phyloP scores from a whole-genome alignment of 2,113 vertebrate genomes.

The Gnathonemus longibarbis region DNA sequence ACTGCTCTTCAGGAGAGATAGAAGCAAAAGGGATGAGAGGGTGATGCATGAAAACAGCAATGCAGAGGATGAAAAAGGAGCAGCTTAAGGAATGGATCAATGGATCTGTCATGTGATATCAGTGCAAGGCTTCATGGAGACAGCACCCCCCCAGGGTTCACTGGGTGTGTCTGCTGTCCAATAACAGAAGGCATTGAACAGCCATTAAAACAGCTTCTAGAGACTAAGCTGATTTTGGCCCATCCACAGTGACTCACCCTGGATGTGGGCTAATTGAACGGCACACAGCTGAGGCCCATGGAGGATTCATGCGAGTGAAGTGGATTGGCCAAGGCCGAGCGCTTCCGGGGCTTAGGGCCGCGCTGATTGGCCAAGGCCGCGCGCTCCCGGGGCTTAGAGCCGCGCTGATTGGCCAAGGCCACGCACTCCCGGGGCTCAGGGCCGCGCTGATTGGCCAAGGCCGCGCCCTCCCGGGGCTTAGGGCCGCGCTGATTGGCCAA shows the following conservation, averaged over 20 bases:
- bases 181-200: background rate
- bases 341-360: background rate
- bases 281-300: background rate
- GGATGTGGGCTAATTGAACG: background rate
- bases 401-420: too few species aligned
- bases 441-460: too few species aligned
- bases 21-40: background rate
- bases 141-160: background rate
- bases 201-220: background rate
- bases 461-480: background rate
- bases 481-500: background rate
- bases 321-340: background rate
- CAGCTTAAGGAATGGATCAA: background rate
- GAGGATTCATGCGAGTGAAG: background rate
- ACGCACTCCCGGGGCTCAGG: too few species aligned
- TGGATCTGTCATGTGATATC: background rate
- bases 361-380: background rate
- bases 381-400: rapidly evolving
- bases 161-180: background rate
- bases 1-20: background rate
- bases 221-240: background rate
- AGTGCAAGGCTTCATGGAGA: background rate
- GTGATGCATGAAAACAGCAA: background rate
- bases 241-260: background rate
- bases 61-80: background rate